phyloP scores from a whole-genome alignment of 2,888 invertebrate genomes.

The Ophioninae sp. region DNA sequence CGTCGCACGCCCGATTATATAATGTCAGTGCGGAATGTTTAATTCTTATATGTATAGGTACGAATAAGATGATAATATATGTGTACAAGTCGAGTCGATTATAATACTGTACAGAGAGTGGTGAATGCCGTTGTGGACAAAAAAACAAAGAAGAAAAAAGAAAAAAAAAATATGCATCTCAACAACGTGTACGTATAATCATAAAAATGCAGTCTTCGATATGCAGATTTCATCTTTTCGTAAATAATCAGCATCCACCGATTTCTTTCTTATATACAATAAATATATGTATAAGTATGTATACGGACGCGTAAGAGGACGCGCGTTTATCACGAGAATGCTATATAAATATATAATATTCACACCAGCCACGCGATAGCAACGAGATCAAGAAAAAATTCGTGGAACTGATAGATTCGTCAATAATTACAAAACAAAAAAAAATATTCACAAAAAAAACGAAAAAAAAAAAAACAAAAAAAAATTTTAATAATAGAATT shows the following conservation, averaged over 20 bases:
- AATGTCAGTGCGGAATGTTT: conserved; percentile 10
- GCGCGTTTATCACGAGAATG: neutral
- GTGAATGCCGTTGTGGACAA: conserved; percentile 32
- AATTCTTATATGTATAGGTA: neutral
- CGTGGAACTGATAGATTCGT: neutral
- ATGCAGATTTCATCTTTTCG: neutral
- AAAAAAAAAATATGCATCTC: conserved; percentile 10
- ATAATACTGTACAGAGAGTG: conserved; percentile 61
- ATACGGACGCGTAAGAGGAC: neutral
- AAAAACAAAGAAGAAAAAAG: neutral
- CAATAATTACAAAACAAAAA: neutral
- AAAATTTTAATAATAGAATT: neutral
- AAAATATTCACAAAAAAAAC: neutral
- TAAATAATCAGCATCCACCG: conserved; percentile 38
- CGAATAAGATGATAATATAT: neutral
- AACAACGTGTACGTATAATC: neutral
- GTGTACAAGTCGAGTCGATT: neutral
- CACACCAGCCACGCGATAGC: conserved; percentile 25
- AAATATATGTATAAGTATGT: conserved; percentile 5
- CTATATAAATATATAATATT: conserved; percentile 12
- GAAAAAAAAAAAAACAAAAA: neutral
- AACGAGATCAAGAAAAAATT: conserved; percentile 16
- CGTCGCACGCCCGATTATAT: neutral
- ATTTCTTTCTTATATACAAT: conserved; percentile 34
- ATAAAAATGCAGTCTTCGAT: conserved; percentile 35